phyloP scores from a whole-genome alignment of 2,113 vertebrate species.

The Delphinus delphis region DNA sequence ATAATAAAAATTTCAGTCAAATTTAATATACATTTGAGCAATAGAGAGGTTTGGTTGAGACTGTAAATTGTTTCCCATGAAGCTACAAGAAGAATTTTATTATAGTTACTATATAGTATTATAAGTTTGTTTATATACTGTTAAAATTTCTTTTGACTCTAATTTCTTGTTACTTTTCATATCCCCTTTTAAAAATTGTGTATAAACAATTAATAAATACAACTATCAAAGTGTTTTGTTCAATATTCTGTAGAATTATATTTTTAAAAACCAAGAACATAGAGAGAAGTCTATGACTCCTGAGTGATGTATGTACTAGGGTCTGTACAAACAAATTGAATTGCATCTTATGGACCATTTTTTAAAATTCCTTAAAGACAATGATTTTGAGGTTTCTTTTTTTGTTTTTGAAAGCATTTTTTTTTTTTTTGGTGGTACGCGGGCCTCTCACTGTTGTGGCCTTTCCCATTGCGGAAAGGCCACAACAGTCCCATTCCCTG shows the following conservation, averaged over 20 bases:
- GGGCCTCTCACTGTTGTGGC: too few relatives aligned
- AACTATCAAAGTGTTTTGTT: not conserved
- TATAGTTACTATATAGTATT: not conserved
- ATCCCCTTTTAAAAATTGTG: not conserved
- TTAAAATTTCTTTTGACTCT: not conserved
- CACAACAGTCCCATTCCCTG: too few relatives aligned
- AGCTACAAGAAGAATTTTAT: not conserved
- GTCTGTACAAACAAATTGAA: not conserved
- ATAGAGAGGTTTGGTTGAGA: not conserved
- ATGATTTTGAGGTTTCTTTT: not conserved
- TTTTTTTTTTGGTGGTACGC: too few relatives aligned
- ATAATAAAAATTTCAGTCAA: not conserved
- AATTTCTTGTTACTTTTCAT: not conserved
- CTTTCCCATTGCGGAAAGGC: too few relatives aligned
- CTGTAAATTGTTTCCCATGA: not conserved
- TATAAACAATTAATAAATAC: not conserved
- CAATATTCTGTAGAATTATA: not conserved
- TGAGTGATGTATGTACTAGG: not conserved
- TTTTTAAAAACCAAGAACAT: not conserved
- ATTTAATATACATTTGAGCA: not conserved
- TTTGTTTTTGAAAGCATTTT: too few relatives aligned
- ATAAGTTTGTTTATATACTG: not conserved
- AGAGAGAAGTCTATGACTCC: not conserved
- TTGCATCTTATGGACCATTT: not conserved
- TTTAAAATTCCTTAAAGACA: not conserved